A percentile compares a stretch with the other conserved stretches of the same genome.
These are phyloP conservation scores for Coptodon rendalli DNA, from an alignment of 2,113 vertebrate species.

Conservation along the genomic window DNA sequence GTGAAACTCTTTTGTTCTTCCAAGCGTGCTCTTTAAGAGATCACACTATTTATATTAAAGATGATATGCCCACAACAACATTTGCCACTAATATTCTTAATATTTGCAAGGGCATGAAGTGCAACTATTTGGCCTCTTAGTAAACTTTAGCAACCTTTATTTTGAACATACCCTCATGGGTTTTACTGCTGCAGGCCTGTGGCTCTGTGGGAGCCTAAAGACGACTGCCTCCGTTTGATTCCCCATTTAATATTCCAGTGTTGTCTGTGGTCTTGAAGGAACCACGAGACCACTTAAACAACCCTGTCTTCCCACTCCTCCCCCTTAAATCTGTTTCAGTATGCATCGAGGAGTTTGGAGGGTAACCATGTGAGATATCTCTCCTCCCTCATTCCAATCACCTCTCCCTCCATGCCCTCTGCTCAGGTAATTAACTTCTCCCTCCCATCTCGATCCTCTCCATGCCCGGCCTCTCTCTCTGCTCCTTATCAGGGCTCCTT, in stretches of 20 bases:
- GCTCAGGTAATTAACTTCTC: conserved; percentile 71
- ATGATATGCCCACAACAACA: neutral
- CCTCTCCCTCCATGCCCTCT: conserved; percentile 63
- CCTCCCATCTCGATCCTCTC: conserved; percentile 57
- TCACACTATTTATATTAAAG: neutral
- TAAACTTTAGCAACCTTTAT: neutral
- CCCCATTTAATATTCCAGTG: conserved; percentile 53
- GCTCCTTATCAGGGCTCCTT: conserved; percentile 78
- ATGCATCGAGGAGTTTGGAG: conserved; percentile 57
- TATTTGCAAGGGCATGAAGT: neutral
- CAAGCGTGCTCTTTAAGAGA: neutral
- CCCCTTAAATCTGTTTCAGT: conserved; percentile 46
- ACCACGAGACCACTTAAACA: conserved; percentile 38
- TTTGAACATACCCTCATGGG: neutral
- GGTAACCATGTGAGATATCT: conserved; percentile 54
- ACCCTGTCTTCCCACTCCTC: neutral
- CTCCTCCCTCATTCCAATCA: conserved; percentile 57
- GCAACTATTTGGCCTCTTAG: neutral
- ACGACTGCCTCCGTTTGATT: conserved; percentile 26
- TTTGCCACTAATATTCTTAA: neutral
- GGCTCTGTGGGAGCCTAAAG: neutral
- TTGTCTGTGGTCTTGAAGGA: conserved; percentile 36
- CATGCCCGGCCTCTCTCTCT: conserved; percentile 75
- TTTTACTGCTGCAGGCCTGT: conserved; percentile 1
- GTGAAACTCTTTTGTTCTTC: neutral